Evolutionary conservation across 1,140 invertebrate species (phyloP).

Genomic region (Eumaeus atala): DNA sequence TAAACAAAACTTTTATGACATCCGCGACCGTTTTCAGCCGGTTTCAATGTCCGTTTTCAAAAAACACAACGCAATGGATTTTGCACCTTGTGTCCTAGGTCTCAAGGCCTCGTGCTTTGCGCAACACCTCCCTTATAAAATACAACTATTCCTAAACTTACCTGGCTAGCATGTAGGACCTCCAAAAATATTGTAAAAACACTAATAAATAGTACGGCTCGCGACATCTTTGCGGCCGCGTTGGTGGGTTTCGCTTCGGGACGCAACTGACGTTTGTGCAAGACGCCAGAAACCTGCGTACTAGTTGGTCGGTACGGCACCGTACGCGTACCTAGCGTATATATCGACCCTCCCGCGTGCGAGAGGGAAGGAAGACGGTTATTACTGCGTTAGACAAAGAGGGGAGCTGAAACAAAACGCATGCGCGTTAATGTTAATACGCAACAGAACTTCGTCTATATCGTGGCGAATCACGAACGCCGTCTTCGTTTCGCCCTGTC

Average conservation of each 20-base stretch:
- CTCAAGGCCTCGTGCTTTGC: slow-evolving; percentile 24
- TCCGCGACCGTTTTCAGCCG: slow-evolving; percentile 49
- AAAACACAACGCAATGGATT: slow-evolving; percentile 64
- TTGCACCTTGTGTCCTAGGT: slow-evolving; percentile 51
- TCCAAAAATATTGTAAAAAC: slow-evolving; percentile 71
- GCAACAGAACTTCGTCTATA: slow-evolving; percentile 48
- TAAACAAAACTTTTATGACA: slow-evolving; percentile 52
- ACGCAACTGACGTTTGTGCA: slow-evolving; percentile 50
- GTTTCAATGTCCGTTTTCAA: slow-evolving; percentile 49
- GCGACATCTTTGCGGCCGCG: slow-evolving; percentile 69
- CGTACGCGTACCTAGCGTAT: slow-evolving; percentile 69
- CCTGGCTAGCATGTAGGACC: slow-evolving; percentile 65
- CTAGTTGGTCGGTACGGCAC: slow-evolving; percentile 51
- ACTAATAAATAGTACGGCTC: slow-evolving; percentile 70
- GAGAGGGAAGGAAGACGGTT: slow-evolving; percentile 32
- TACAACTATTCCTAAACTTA: slow-evolving; percentile 37
- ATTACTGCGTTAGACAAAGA: slow-evolving; percentile 33
- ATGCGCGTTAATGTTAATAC: slow-evolving; percentile 54
- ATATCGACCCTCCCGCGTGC: slow-evolving; percentile 66
- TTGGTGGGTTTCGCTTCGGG: slow-evolving; percentile 35
- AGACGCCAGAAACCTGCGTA: slow-evolving; percentile 65
- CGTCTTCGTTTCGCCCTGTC: slow-evolving; percentile 61
- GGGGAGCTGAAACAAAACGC: slow-evolving; percentile 40
- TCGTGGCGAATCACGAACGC: slow-evolving; percentile 55
- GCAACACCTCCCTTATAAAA: slow-evolving; percentile 23